Evolutionary conservation across 2,797 vertebrate genomes (phyloP), one percentile per base, ranked within the genome.

Genomic region (Sebastes iracundus): DNA sequence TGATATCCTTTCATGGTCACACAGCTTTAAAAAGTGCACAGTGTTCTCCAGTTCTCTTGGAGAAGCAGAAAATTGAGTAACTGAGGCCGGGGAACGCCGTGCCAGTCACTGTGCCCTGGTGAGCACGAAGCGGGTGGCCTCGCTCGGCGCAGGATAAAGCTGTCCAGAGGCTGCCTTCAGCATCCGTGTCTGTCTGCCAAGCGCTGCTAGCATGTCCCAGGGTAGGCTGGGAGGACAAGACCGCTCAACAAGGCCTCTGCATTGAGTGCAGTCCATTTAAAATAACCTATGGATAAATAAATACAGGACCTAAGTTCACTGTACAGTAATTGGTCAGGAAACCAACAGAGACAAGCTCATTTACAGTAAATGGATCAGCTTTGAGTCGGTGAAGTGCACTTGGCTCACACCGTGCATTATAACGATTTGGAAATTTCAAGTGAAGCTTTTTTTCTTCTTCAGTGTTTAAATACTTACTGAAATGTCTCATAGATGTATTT

Each of bases 271-370:
- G 86, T 92, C 93, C 93, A 93, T 95, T 95, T 92, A 93, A 94
- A 95, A 95, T 92, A 93, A 92, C 92, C 83, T 93, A 92, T 91
- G 93, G 90, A 94, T 94, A 94, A 95, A 94, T 93, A 94, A 95
- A 95, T 93, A 93, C 79, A 78, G 76, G 82, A 81, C 88, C 93
- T 87, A 91, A 93, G 93, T 94, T 93, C 92, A 93, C 92, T 92
- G 91, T 92, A 86, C 93, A 89, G 93, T 93, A 95, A 95, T 94
- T 95, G 94, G 93, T 92, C 94, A 93, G 94, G 94, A 95, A 95
- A 93, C 92, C 90, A 92, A 92, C 90, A 93, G 93, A 94, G 94
- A 94, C 94, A 92, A 94, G 93, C 93, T 95, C 92, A 93, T 95
- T 95, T 95, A 94, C 90, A 86, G 94, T 94, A 94, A 95, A 95